phyloP scores from a whole-genome alignment of 1,140 invertebrate genomes.

The Rhopalosiphum maidis region DNA sequence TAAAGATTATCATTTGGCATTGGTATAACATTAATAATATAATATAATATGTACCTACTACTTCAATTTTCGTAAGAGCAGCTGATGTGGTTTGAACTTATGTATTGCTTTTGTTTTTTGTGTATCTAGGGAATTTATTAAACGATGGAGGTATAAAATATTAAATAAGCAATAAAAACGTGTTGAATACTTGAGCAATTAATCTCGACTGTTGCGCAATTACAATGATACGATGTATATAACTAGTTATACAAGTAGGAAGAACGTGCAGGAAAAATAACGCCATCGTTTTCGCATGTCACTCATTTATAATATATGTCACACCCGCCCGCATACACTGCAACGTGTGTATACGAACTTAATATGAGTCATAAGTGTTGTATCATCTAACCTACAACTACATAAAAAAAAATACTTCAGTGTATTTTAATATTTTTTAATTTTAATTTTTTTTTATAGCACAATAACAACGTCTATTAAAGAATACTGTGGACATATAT shows the following conservation, averaged over 20 bases:
- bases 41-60: neutral
- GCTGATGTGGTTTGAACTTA: neutral
- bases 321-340: neutral
- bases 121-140: neutral
- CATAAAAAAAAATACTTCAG: conserved; percentile 8
- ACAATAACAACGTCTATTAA: neutral
- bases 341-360: neutral
- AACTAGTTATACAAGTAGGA: neutral
- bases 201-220: neutral
- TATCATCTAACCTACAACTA: neutral
- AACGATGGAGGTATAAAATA: neutral
- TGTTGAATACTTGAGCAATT: conserved; percentile 5
- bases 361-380: neutral
- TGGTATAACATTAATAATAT: neutral
- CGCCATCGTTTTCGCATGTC: neutral
- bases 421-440: neutral
- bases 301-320: neutral
- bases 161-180: neutral
- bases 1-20: neutral
- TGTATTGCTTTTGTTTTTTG: neutral
- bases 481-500: neutral
- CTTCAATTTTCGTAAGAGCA: neutral
- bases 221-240: neutral
- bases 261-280: neutral
- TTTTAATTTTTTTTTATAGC: neutral